Conservation (phyloP, 1,140 invertebrate species). For the Trichonephila clavata region DNA sequence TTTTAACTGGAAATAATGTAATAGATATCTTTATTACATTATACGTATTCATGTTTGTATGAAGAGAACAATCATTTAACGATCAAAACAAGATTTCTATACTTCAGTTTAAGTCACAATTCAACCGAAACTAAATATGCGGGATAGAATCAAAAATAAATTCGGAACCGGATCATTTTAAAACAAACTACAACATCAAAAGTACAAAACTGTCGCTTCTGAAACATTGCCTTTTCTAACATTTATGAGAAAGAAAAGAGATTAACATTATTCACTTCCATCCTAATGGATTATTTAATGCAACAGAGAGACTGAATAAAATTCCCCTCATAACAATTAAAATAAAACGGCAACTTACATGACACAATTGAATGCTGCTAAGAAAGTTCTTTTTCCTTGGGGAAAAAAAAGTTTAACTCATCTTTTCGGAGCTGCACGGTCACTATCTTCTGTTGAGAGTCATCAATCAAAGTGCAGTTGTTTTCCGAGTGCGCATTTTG, state of each 20-base stretch:
- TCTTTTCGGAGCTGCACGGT: constrained; percentile 16
- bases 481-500: constrained; percentile 36
- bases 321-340: constrained; percentile 9
- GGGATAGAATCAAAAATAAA: too few relatives aligned
- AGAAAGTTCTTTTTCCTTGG: background rate
- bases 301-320: background rate
- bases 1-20: too few relatives aligned
- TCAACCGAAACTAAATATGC: too few relatives aligned
- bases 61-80: too few relatives aligned
- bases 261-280: background rate
- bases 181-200: background rate
- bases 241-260: background rate
- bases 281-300: background rate
- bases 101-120: too few relatives aligned
- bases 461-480: constrained; percentile 67
- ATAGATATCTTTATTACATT: too few relatives aligned
- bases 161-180: too few relatives aligned
- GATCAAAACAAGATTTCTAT: too few relatives aligned
- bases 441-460: constrained; percentile 47
- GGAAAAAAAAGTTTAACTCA: background rate
- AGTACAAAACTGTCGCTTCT: background rate
- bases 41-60: too few relatives aligned
- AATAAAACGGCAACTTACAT: constrained; percentile 1
- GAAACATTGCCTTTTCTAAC: background rate
- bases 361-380: background rate